Evolutionary conservation across 2,113 vertebrate species (phyloP).

Genomic region (Melanotaenia duboulayi): DNA sequence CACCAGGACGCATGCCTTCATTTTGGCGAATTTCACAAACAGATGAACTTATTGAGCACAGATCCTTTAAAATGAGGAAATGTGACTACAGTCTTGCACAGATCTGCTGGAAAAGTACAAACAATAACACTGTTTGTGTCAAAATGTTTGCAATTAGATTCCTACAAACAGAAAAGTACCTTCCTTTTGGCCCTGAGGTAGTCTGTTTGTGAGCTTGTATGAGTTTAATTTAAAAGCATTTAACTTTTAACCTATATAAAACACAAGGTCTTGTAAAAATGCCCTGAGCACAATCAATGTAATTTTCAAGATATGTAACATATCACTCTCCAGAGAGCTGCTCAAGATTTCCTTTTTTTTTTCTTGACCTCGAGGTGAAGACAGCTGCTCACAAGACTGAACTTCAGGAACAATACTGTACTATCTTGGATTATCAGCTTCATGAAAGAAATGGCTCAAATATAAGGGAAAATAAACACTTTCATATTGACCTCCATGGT

Average conservation of each 20-base stretch:
- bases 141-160: not conserved
- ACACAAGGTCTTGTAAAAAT: not conserved
- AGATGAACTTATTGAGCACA: too few species aligned
- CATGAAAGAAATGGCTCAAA: not conserved
- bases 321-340: constrained; percentile 25
- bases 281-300: constrained; percentile 10
- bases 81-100: too few species aligned
- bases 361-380: constrained; percentile 12
- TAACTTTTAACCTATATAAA: constrained; percentile 35
- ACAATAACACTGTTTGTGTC: too few species aligned
- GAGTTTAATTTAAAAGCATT: not conserved
- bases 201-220: not conserved
- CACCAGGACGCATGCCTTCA: too few species aligned
- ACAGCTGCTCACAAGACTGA: not conserved
- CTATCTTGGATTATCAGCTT: not conserved
- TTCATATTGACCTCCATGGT: not conserved
- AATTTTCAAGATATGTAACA: constrained; percentile 23
- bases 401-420: not conserved
- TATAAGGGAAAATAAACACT: not conserved
- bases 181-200: too few species aligned
- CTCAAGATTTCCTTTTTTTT: constrained; percentile 22
- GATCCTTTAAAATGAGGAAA: too few species aligned
- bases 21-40: too few species aligned
- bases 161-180: not conserved
- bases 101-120: too few species aligned